Base-by-base conservation (phyloP, 2,113 vertebrate genomes). In the Aldabrachelys gigantea region DNA sequence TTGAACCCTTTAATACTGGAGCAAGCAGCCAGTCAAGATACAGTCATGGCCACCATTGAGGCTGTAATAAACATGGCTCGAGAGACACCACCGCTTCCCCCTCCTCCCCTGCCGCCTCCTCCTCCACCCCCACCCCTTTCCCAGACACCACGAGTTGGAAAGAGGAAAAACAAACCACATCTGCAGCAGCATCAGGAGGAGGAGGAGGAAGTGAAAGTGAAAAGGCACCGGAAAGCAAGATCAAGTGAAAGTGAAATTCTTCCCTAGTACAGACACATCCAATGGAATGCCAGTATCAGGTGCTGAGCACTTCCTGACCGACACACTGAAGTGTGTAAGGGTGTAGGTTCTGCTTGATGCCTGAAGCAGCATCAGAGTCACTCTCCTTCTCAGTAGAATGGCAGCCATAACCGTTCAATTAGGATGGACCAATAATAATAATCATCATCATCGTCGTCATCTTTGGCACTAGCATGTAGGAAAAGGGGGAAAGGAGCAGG, bases 61-160 rank as follows among this genome's bases (percentile, higher is more conserved):
- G 99, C 99, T 1, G 99, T 99, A 96, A 99, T 99, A 95, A 99
- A 99, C 92, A 99, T 99, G 98, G 99, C 99, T 27, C 98, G 99
- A 91, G 98, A 98, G 91, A 98, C 98, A 1, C 97, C 98, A 2
- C 98, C 97, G 6, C 79, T 41, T 75, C 86, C 69, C 22, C 97
- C 0, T 17, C 97, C 95, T 1, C 97, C 97, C 2, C 98, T 54
- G 0, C 98, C 95, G 1, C 97, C 94, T 11, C 98, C 94, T 0
- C 97, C 97, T 0, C 96, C 97, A 1, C 97, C 96, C 0, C 97
- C 95, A 0, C 95, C 97, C 11, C 65, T 85, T 1, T 97, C 98
- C 94, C 98, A 97, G 84, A 84, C 96, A 0, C 97, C 97, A 41
- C 97, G 98, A 81, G 96, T 76, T 81, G 99, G 95, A 88, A 99